Evolutionary conservation across 2,797 vertebrate species (phyloP).

Genomic region (Acanthurus lineatus): DNA sequence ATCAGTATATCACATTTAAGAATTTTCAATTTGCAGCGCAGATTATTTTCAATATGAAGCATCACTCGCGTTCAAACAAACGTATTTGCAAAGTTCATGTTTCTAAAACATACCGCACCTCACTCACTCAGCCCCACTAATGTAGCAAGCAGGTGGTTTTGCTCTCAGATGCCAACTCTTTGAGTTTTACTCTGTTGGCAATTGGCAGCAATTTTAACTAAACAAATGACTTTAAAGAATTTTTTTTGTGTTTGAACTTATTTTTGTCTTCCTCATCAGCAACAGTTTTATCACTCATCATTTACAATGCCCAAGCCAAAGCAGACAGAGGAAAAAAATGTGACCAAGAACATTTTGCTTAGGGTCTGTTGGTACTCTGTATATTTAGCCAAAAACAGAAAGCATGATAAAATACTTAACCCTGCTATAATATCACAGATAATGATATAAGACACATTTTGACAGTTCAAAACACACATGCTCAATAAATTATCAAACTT

Average conservation of each 20-base stretch:
- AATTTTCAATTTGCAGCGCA: constrained; percentile 29
- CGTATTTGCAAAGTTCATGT: constrained; percentile 7
- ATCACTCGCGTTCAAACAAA: constrained; percentile 28
- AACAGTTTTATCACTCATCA: neutral
- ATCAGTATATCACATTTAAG: constrained; percentile 5
- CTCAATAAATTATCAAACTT: neutral
- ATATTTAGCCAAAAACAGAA: neutral
- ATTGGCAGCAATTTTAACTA: constrained; percentile 21
- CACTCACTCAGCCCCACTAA: constrained; percentile 7
- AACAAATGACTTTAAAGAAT: constrained; percentile 2
- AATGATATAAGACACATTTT: too few species aligned
- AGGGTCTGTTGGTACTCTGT: neutral
- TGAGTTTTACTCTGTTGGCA: neutral
- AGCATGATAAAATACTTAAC: neutral
- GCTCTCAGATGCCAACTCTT: constrained; percentile 19
- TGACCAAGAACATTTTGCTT: neutral
- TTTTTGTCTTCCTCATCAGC: constrained; percentile 3
- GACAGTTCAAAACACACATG: too few species aligned
- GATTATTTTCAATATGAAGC: neutral
- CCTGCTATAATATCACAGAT: too few species aligned
- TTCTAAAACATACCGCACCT: constrained; percentile 25
- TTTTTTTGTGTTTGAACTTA: neutral
- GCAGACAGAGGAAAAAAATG: neutral
- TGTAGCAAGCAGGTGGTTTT: constrained; percentile 6
- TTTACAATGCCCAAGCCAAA: constrained; percentile 1